These are phyloP conservation scores for Telmatochromis brachygnathus DNA, from an alignment of 2,113 vertebrate genomes.

Conservation along the genomic window DNA sequence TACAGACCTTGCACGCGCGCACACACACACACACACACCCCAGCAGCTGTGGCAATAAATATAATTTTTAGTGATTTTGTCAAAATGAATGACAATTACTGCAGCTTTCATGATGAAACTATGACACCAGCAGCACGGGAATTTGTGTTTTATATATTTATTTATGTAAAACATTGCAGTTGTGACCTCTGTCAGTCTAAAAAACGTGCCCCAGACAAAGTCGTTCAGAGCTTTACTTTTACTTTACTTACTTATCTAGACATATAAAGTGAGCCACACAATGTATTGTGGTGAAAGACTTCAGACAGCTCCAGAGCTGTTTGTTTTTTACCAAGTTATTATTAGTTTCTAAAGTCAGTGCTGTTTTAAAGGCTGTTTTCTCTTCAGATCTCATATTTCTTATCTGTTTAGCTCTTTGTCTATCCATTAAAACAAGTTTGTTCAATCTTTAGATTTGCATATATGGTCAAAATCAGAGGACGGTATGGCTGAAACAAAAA, in stretches of 20 bases:
- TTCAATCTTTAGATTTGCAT: not conserved
- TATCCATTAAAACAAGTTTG: not conserved
- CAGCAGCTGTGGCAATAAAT: not conserved
- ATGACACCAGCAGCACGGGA: fast-evolving
- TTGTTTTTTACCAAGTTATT: not conserved
- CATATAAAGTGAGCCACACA: not conserved
- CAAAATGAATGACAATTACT: not conserved
- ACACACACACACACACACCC: not conserved
- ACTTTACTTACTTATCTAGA: not conserved
- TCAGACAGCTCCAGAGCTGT: not conserved
- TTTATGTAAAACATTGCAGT: not conserved
- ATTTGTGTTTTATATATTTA: not conserved
- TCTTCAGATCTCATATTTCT: not conserved
- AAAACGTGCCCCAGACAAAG: fast-evolving
- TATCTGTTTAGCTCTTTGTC: not conserved
- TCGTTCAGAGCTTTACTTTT: not conserved
- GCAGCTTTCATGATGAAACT: not conserved
- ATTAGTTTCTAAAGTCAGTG: not conserved
- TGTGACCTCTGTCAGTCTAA: not conserved
- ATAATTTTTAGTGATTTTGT: not conserved
- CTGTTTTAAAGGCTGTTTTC: not conserved
- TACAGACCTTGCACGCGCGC: fast-evolving
- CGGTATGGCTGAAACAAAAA: fast-evolving
- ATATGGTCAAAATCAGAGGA: fast-evolving
- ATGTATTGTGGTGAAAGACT: not conserved